These are phyloP conservation scores for Agelaius phoeniceus DNA, from an alignment of 2,113 vertebrate genomes.

Conservation along the genomic window DNA sequence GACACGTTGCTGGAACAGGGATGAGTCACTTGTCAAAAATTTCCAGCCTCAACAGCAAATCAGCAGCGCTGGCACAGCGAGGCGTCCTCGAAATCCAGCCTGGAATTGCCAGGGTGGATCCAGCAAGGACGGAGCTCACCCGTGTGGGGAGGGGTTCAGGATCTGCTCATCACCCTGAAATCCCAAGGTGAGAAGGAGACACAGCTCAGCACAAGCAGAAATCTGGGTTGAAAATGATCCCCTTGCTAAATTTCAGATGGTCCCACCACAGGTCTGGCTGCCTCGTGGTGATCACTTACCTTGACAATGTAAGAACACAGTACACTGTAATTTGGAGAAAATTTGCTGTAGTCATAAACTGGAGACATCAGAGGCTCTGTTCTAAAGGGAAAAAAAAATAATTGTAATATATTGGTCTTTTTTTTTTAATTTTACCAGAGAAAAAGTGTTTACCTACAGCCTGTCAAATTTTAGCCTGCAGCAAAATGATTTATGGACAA, in stretches of 20 bases:
- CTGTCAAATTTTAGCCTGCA: constrained; percentile 19
- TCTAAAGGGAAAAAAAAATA: background rate
- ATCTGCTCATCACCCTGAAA: background rate
- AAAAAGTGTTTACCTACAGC: background rate
- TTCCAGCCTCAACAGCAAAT: constrained; percentile 20
- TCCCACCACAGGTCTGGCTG: background rate
- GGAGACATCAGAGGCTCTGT: background rate
- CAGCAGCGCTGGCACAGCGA: background rate
- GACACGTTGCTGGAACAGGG: background rate
- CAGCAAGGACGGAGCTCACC: background rate
- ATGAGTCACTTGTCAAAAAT: constrained; percentile 54
- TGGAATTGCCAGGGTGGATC: background rate
- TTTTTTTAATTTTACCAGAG: background rate
- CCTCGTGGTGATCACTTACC: background rate
- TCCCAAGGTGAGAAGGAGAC: background rate
- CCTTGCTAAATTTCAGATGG: background rate
- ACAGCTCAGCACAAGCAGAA: background rate
- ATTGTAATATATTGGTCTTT: background rate
- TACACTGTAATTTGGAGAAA: background rate
- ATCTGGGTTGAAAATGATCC: background rate
- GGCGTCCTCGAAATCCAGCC: background rate
- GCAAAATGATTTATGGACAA: constrained; percentile 43
- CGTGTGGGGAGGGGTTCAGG: background rate
- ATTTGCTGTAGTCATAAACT: background rate
- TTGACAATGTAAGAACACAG: background rate